Conservation (phyloP, 1,140 invertebrate species). For the Pogonognathellus flavescens region DNA sequence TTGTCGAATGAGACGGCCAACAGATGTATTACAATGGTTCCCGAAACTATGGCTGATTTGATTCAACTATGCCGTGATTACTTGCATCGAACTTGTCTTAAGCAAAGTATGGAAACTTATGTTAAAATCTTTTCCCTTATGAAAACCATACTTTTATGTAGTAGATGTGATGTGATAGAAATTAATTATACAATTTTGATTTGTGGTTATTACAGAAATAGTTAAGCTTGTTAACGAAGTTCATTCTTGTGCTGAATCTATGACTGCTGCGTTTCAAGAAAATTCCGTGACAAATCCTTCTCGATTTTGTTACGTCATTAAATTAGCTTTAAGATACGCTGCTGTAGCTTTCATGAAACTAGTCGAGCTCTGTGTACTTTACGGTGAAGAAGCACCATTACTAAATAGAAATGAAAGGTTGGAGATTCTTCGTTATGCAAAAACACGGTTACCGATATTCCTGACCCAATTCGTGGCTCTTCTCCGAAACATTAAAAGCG, state of each 20-base stretch:
- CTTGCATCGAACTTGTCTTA: conserved; percentile 76
- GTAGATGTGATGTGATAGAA: no score
- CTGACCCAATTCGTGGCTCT: conserved; percentile 76
- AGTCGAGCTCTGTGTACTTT: conserved; percentile 67
- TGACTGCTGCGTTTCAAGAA: conserved; percentile 64
- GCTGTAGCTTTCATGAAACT: conserved; percentile 72
- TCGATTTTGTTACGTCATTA: conserved; percentile 75
- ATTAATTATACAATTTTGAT: no score
- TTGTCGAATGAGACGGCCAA: conserved; percentile 74
- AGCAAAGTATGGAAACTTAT: conserved; percentile 73
- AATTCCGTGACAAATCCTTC: conserved; percentile 71
- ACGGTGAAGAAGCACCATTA: conserved; percentile 67
- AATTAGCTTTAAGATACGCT: conserved; percentile 75
- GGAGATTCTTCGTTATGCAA: conserved; percentile 76
- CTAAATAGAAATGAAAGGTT: conserved; percentile 67
- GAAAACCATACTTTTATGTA: background rate
- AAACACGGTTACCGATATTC: conserved; percentile 77
- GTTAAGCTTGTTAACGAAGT: conserved; percentile 76
- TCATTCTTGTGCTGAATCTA: conserved; percentile 72
- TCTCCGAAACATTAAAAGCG: conserved; percentile 74
- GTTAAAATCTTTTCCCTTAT: background rate
- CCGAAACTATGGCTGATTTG: conserved; percentile 73
- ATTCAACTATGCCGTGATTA: conserved; percentile 75
- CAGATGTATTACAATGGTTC: conserved; percentile 73
- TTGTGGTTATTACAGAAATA: conserved; percentile 73